Base-by-base conservation (phyloP, 2,797 vertebrate species). In the Oceanodroma leucorhoa region DNA sequence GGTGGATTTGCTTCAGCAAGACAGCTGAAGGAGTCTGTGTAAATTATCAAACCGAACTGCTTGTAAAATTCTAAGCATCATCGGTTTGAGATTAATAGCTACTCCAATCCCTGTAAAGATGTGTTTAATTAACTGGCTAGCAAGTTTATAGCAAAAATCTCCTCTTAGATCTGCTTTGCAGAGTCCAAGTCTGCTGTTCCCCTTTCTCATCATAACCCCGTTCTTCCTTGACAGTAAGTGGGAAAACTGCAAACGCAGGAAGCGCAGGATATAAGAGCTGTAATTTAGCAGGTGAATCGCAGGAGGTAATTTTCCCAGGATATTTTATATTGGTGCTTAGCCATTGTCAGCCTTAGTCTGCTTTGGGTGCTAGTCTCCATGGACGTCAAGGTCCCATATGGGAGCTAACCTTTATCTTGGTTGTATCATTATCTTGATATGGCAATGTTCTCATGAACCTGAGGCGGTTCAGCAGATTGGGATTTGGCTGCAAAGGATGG, bases 61-160 rank as follows among this genome's bases (percentile, higher is more conserved):
- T 79, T 93, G 58, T 92, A 92, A 92, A 96, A 73, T 91, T 93
- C 84, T 73, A 65, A 90, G 67, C 38, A 83, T 90, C 71, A 67
- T 62, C n/a, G 2, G 40, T 87, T 94, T 86, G 50, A 92, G 79
- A 95, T 87, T 75, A 89, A 83, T 66, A 83, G 83, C 69, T 77
- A 45, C 77, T 92, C 14, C 3, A 50, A 75, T 86, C 85, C 87
- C 61, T 91, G 70, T 87, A 91, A 96, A 95, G 80, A 88, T 75
- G 67, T 46, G 43, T 85, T 95, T 80, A 79, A 95, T 93, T 89
- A 93, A 61, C 83, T 92, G 73, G 80, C 81, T 92, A 91, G 90
- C 80, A 97, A 90, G 87, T 95, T 78, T 78, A 69, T 76, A 78
- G 83, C 38, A 91, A 64, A 91, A 94, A 38, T 87, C 1, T 51